These are phyloP conservation scores for Trichopoda pennipes DNA, from an alignment of 2,888 invertebrate species.

Conservation along the genomic window DNA sequence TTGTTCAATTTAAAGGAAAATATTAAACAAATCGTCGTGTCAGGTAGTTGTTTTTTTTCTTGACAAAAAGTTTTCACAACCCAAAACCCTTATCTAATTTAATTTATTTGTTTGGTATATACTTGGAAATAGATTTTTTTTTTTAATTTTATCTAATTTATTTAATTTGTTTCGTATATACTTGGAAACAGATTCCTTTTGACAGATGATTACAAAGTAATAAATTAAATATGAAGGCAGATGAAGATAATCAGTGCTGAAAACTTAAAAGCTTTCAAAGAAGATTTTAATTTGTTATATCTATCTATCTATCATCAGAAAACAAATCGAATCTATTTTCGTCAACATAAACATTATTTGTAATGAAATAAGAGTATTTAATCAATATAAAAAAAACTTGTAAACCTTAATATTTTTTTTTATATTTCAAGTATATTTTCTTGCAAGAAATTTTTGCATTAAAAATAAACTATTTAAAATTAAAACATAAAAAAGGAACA, in stretches of 20 bases:
- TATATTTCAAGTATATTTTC: background rate
- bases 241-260: too few species aligned
- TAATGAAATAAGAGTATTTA: slow-evolving; percentile 28
- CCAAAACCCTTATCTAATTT: slow-evolving; percentile 9
- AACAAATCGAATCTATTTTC: background rate
- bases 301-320: too few species aligned
- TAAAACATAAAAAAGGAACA: slow-evolving; percentile 29
- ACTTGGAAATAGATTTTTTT: background rate
- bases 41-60: slow-evolving; percentile 14
- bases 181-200: background rate
- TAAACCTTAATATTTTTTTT: background rate
- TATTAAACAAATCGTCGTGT: slow-evolving; percentile 1
- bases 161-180: background rate
- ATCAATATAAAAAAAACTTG: background rate
- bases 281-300: too few species aligned
- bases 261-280: background rate
- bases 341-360: background rate
- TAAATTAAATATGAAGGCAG: too few species aligned
- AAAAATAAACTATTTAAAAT: slow-evolving; percentile 29
- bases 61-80: slow-evolving; percentile 40
- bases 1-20: background rate
- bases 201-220: too few species aligned
- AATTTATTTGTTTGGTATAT: background rate
- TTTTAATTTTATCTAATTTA: background rate
- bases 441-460: background rate